phyloP scores from a whole-genome alignment of 2,888 invertebrate species.

The Netelia fuscicornis region DNA sequence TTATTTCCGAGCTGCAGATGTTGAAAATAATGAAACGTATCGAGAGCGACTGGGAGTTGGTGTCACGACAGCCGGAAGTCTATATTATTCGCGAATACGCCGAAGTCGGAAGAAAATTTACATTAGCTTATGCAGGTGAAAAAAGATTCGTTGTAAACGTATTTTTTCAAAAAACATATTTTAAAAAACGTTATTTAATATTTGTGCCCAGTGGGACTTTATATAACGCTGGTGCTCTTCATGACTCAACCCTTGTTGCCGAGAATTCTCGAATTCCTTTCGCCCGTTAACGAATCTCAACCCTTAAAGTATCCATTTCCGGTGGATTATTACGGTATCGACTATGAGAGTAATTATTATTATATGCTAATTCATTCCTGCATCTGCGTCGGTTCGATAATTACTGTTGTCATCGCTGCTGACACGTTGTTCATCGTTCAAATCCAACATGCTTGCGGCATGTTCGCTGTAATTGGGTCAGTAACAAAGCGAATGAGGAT shows the following conservation, averaged over 20 bases:
- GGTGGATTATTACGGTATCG: constrained; percentile 52
- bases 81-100: constrained; percentile 37
- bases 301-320: constrained; percentile 44
- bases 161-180: not conserved
- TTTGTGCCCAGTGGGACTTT: constrained; percentile 32
- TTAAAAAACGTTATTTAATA: no score
- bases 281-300: constrained; percentile 1
- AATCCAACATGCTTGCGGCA: constrained; percentile 58
- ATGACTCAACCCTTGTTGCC: constrained; percentile 47
- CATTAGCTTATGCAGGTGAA: constrained; percentile 53
- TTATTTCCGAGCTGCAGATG: constrained; percentile 37
- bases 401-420: constrained; percentile 42
- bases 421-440: constrained; percentile 60
- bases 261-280: constrained; percentile 23
- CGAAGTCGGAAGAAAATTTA: constrained; percentile 49
- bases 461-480: constrained; percentile 54
- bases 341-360: constrained; percentile 48
- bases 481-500: not conserved
- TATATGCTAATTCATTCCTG: constrained; percentile 47
- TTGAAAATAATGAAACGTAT: constrained; percentile 43
- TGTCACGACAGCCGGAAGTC: constrained; percentile 37
- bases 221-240: constrained; percentile 30
- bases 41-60: constrained; percentile 38
- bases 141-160: not conserved
- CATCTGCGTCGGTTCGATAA: constrained; percentile 17